These are phyloP conservation scores for Cygnus buccinator DNA, from an alignment of 2,113 vertebrate genomes.

Conservation along the genomic window DNA sequence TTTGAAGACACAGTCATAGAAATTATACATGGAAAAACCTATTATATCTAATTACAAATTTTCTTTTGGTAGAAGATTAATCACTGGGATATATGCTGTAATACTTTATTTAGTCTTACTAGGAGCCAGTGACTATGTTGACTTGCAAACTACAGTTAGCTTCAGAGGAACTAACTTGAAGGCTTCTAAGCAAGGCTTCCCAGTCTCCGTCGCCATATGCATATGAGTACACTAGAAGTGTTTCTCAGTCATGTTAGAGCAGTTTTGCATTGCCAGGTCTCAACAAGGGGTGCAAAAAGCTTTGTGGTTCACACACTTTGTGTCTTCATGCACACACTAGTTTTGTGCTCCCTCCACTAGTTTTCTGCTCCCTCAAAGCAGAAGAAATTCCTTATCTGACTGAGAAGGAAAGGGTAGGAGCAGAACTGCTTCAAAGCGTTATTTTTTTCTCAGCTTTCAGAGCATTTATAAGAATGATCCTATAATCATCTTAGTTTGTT, in stretches of 20 bases:
- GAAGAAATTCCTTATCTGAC: background rate
- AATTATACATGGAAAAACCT: background rate
- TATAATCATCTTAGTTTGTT: background rate
- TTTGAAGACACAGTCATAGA: background rate
- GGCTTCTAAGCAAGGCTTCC: background rate
- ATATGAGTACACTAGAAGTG: background rate
- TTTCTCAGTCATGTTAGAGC: background rate
- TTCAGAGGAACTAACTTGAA: background rate
- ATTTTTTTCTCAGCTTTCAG: background rate
- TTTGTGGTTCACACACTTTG: background rate
- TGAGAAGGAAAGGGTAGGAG: background rate
- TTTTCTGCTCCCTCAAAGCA: background rate
- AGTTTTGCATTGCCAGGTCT: background rate
- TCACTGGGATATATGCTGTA: background rate
- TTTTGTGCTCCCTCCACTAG: background rate
- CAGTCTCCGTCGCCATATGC: background rate
- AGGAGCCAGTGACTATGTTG: background rate
- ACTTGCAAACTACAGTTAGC: background rate
- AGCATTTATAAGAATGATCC: background rate
- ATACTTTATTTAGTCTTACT: background rate
- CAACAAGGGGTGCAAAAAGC: background rate
- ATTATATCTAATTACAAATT: background rate
- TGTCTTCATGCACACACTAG: background rate
- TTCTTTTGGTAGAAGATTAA: background rate
- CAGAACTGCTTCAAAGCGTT: background rate